phyloP scores from a whole-genome alignment of 2,113 vertebrate genomes.

The Osmerus eperlanus region DNA sequence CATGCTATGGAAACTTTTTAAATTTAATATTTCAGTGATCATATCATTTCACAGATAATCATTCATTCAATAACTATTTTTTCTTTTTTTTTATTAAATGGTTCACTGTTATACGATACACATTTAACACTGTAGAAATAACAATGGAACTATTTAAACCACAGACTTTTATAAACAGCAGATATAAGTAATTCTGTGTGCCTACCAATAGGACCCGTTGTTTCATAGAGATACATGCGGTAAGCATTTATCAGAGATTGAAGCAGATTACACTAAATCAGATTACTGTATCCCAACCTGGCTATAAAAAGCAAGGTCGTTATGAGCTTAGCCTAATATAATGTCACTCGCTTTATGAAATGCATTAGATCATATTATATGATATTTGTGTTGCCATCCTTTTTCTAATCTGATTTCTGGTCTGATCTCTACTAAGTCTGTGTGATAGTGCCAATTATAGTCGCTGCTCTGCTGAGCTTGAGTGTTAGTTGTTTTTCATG shows the following conservation, averaged over 20 bases:
- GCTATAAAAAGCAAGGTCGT: conserved; percentile 78
- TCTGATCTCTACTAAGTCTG: conserved; percentile 58
- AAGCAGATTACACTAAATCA: conserved; percentile 75
- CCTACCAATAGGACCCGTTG: conserved; percentile 54
- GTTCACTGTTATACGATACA: neutral
- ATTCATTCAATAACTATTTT: no score
- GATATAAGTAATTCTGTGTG: conserved; percentile 62
- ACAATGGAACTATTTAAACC: neutral
- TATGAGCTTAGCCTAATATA: conserved; percentile 71
- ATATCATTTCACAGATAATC: no score
- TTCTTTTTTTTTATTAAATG: neutral
- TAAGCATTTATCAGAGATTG: conserved; percentile 78
- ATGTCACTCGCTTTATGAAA: conserved; percentile 67
- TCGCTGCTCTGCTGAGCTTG: neutral
- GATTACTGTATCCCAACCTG: conserved; percentile 71
- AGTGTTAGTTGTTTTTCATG: no score
- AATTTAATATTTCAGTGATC: no score
- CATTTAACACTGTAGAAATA: neutral
- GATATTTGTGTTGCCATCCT: conserved; percentile 55
- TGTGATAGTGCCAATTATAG: conserved; percentile 62
- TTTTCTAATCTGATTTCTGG: conserved; percentile 65
- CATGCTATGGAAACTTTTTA: no score
- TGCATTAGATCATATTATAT: conserved; percentile 56
- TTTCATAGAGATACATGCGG: conserved; percentile 64
- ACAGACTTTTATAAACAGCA: conserved; percentile 46